Evolutionary conservation across 1,140 invertebrate species (phyloP).

Genomic region (Antheraea mylitta): DNA sequence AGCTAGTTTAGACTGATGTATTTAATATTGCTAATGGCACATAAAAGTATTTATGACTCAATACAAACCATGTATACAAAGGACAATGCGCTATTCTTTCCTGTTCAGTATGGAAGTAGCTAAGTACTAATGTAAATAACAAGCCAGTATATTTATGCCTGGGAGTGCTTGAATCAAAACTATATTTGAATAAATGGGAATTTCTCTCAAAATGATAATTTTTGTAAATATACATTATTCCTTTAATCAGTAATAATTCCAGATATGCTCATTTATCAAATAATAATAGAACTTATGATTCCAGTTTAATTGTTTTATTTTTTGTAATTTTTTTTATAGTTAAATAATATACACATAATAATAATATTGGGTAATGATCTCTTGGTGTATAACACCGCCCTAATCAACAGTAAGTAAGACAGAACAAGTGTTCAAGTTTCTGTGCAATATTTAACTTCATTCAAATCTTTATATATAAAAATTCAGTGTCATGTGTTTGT

Average conservation of each 20-base stretch:
- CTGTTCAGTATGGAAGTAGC: background rate
- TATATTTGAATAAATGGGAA: background rate
- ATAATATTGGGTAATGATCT: too few species aligned
- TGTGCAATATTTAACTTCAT: too few species aligned
- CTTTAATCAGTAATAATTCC: conserved; percentile 31
- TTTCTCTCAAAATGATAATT: conserved; percentile 10
- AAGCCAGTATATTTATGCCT: background rate
- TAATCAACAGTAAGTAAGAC: too few species aligned
- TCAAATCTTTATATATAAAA: too few species aligned
- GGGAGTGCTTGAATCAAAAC: background rate
- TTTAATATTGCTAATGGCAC: background rate
- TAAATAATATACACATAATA: background rate
- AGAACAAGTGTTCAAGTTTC: too few species aligned
- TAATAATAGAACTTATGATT: conserved; percentile 36
- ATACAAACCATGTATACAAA: background rate
- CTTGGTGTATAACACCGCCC: too few species aligned
- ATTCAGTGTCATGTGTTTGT: too few species aligned
- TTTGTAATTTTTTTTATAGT: background rate
- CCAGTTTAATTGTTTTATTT: conserved; percentile 32
- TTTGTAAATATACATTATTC: conserved; percentile 23
- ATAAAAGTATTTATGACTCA: background rate
- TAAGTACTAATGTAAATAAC: conserved; percentile 6
- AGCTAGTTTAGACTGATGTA: conserved; percentile 3
- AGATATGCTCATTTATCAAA: conserved; percentile 43
- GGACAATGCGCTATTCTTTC: conserved; percentile 9